These are phyloP conservation scores for Phytoseiulus persimilis DNA, from an alignment of 2,888 invertebrate species.

Conservation along the genomic window DNA sequence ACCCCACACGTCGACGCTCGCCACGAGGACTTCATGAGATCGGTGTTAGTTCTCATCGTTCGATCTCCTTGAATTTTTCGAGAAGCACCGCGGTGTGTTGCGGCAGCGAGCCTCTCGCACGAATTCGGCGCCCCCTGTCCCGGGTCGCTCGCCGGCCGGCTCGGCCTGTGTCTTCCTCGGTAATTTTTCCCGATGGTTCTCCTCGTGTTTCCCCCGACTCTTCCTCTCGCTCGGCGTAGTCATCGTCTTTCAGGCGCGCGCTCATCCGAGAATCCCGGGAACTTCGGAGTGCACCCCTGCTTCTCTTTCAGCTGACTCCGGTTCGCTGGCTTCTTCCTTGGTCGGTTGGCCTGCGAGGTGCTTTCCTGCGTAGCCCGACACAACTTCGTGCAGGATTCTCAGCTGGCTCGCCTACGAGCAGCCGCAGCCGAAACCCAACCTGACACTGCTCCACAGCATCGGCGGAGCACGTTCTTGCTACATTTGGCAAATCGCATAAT, in stretches of 20 bases:
- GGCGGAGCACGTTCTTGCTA: slow-evolving; percentile 22
- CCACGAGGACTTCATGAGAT: not conserved
- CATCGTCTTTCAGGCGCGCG: not conserved
- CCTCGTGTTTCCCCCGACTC: not conserved
- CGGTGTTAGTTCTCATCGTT: not conserved
- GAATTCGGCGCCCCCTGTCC: too few relatives aligned
- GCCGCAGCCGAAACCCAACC: not conserved
- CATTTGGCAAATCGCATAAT: slow-evolving; percentile 35
- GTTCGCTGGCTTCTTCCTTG: not conserved
- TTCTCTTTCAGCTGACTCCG: not conserved
- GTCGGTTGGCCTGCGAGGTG: not conserved
- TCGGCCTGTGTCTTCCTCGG: too few relatives aligned
- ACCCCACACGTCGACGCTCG: not conserved
- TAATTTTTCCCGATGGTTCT: not conserved
- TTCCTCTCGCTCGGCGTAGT: not conserved
- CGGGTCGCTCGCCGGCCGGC: too few relatives aligned
- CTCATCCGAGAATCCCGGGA: not conserved
- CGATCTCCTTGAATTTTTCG: not conserved
- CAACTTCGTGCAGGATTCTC: too few relatives aligned
- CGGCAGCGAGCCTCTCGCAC: too few relatives aligned
- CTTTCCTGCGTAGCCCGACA: too few relatives aligned
- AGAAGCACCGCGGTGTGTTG: not conserved
- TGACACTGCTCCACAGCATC: not conserved
- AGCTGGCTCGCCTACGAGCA: too few relatives aligned
- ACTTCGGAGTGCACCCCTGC: not conserved